Conservation (phyloP, 2,888 invertebrate species). For the Dinocampus coccinellae region DNA sequence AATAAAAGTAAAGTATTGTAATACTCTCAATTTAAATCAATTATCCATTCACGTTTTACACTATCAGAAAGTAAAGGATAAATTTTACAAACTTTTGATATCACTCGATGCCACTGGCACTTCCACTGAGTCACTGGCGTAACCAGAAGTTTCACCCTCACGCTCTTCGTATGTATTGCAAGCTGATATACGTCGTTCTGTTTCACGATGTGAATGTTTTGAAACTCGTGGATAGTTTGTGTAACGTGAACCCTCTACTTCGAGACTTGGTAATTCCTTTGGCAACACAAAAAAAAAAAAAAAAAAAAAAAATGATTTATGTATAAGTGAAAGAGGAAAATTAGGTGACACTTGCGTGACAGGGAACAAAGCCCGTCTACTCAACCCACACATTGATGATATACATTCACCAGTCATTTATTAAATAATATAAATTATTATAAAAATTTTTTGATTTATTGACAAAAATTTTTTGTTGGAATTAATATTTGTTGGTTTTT, state of each 20-base stretch:
- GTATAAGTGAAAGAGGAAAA: too few species aligned
- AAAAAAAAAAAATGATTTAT: too few species aligned
- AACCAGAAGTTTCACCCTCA: conserved; percentile 81
- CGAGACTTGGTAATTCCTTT: conserved; percentile 47
- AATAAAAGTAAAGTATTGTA: background rate
- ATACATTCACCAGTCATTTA: too few species aligned
- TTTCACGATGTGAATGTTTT: conserved; percentile 56
- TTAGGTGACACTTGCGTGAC: conserved; percentile 23
- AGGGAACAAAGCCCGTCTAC: conserved; percentile 12
- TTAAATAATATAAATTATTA: too few species aligned
- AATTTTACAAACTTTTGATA: conserved; percentile 25
- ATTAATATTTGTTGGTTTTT: too few species aligned
- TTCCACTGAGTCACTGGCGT: conserved; percentile 82
- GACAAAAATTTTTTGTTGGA: too few species aligned
- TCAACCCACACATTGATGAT: background rate
- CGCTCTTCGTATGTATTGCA: conserved; percentile 56
- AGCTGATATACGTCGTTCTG: conserved; percentile 40
- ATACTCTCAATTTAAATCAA: too few species aligned
- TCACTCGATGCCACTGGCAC: conserved; percentile 44
- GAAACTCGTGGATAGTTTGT: conserved; percentile 64
- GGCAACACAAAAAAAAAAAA: background rate
- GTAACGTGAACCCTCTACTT: conserved; percentile 53
- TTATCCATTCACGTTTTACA: too few species aligned
- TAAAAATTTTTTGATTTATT: too few species aligned
- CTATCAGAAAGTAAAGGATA: background rate